Conservation (phyloP, 2,113 vertebrate genomes). For the Trichomycterus rosablanca region DNA sequence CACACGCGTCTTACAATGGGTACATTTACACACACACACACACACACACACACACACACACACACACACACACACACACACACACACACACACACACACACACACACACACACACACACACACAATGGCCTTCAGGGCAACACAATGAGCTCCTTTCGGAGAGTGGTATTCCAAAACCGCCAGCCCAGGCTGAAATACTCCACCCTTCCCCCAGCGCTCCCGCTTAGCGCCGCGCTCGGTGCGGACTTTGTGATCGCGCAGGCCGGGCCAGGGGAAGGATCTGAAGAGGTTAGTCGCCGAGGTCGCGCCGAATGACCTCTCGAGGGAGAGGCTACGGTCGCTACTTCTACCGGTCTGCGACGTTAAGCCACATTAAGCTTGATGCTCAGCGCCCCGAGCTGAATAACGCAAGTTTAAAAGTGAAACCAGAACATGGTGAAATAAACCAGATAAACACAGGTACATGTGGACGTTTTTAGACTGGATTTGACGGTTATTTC, state of each 20-base stretch:
- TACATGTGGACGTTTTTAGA: too few relatives aligned
- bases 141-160: slow-evolving; percentile 50
- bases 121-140: slow-evolving; percentile 37
- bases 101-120: slow-evolving; percentile 16
- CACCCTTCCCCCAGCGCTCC: slow-evolving; percentile 30
- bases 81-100: slow-evolving; percentile 29
- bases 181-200: slow-evolving; percentile 28
- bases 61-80: slow-evolving; percentile 13
- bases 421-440: too few relatives aligned
- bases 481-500: too few relatives aligned
- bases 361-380: too few relatives aligned
- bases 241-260: slow-evolving; percentile 34
- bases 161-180: slow-evolving; percentile 47
- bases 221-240: too few relatives aligned
- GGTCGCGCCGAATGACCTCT: too few relatives aligned
- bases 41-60: slow-evolving; percentile 23
- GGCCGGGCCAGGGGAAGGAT: neutral
- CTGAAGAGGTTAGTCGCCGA: too few relatives aligned
- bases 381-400: too few relatives aligned
- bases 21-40: slow-evolving; percentile 46
- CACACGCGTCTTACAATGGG: slow-evolving; percentile 45
- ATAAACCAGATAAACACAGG: too few relatives aligned
- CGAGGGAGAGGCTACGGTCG: too few relatives aligned
- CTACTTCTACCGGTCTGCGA: too few relatives aligned
- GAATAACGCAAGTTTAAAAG: too few relatives aligned